Percentiles rank a stretch among this genome's conserved stretches.
Conservation (phyloP, 2,113 vertebrate genomes). For the Ginglymostoma cirratum region DNA sequence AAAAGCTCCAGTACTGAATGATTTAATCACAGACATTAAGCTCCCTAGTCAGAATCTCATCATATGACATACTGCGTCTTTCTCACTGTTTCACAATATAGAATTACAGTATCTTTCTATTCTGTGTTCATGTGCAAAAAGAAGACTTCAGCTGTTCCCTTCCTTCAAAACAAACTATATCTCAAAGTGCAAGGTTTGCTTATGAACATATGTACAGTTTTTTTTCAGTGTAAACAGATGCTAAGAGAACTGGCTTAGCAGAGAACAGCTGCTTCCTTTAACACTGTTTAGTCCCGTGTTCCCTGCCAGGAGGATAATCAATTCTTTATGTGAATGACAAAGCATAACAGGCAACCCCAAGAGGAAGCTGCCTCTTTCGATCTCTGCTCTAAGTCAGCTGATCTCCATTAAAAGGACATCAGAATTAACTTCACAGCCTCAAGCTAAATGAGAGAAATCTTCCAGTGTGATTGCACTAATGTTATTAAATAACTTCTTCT, state of each 20-base stretch:
- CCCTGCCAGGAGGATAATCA: slow-evolving; percentile 11
- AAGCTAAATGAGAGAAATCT: not conserved
- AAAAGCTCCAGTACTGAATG: not conserved
- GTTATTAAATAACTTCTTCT: not conserved
- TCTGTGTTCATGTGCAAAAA: not conserved
- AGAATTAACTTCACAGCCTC: not conserved
- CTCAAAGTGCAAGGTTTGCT: slow-evolving; percentile 39
- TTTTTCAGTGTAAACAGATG: slow-evolving; percentile 46
- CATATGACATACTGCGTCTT: not conserved
- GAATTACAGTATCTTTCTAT: not conserved
- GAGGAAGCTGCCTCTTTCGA: not conserved
- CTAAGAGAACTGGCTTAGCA: slow-evolving; percentile 44
- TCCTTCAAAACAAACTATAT: slow-evolving; percentile 49
- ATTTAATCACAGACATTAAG: not conserved
- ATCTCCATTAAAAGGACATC: not conserved
- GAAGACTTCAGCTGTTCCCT: slow-evolving; percentile 50
- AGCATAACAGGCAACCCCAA: not conserved
- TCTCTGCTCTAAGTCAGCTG: not conserved
- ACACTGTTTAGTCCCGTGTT: slow-evolving; percentile 25
- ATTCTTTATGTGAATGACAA: not conserved
- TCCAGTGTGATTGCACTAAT: not conserved
- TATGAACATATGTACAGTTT: slow-evolving; percentile 43
- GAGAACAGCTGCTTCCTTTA: slow-evolving; percentile 40
- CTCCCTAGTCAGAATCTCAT: not conserved
- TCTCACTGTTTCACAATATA: not conserved